Conservation (phyloP, 2,888 invertebrate species). For the Aelia acuminata region DNA sequence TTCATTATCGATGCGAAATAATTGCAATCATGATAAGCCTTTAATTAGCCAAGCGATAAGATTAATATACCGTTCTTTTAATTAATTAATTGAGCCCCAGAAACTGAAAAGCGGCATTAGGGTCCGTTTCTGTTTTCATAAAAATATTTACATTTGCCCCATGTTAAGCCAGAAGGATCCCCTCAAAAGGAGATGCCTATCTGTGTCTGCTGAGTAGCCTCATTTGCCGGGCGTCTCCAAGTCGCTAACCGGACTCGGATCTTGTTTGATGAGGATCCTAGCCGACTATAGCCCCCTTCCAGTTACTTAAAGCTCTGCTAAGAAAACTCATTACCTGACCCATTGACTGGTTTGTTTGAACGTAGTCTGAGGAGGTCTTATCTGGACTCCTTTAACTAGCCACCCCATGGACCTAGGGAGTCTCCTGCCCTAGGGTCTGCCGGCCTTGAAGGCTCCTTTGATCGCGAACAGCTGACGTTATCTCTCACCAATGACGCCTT, state of each 20-base stretch:
- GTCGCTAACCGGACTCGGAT: not conserved
- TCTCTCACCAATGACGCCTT: not conserved
- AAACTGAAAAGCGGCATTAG: not conserved
- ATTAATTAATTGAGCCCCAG: not conserved
- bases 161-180: not conserved
- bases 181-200: conserved; percentile 22
- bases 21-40: not conserved
- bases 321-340: conserved; percentile 54
- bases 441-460: not conserved
- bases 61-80: not conserved
- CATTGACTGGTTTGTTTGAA: conserved; percentile 57
- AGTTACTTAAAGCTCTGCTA: conserved; percentile 50
- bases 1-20: too few relatives aligned
- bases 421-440: not conserved
- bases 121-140: not conserved
- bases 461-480: not conserved
- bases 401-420: not conserved
- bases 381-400: conserved; percentile 54
- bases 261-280: not conserved
- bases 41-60: not conserved
- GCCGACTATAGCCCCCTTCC: conserved; percentile 7
- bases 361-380: conserved; percentile 53
- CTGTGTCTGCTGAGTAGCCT: not conserved
- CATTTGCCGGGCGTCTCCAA: conserved; percentile 32
- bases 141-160: not conserved